Evolutionary conservation across 2,797 vertebrate species (phyloP).

Genomic region (Eremophila alpestris): DNA sequence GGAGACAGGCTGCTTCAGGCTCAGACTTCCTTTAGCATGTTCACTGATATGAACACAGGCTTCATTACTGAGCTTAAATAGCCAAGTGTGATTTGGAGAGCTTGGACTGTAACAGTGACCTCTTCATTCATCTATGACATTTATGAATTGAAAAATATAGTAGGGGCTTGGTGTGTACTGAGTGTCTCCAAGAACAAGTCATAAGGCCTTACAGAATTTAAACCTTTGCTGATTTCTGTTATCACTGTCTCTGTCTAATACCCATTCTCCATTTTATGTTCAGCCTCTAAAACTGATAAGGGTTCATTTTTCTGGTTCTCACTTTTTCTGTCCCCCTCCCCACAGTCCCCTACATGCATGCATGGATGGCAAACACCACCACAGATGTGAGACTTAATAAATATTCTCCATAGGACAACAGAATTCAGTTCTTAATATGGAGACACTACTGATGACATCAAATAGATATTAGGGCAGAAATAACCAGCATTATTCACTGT

Average conservation of each 20-base stretch:
- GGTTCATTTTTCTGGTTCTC: background rate
- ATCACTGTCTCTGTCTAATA: background rate
- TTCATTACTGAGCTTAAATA: background rate
- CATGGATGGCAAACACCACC: rapidly evolving
- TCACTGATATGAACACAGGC: background rate
- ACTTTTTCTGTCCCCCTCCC: background rate
- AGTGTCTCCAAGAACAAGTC: background rate
- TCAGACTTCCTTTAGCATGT: background rate
- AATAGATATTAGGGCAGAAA: background rate
- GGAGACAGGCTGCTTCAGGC: background rate
- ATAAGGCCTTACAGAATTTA: background rate
- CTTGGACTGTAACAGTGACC: background rate
- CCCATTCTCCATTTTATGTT: background rate
- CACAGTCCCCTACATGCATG: rapidly evolving
- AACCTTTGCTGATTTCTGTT: background rate
- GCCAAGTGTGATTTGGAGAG: background rate
- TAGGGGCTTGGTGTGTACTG: background rate
- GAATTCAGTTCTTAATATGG: background rate
- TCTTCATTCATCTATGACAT: background rate
- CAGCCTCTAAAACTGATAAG: background rate
- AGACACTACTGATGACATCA: background rate
- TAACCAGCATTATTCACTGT: background rate
- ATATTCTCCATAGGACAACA: background rate
- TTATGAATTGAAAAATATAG: background rate
- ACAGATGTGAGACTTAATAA: background rate